Evolutionary conservation across 2,888 invertebrate genomes (phyloP).

Genomic region (Brachyptera putata): DNA sequence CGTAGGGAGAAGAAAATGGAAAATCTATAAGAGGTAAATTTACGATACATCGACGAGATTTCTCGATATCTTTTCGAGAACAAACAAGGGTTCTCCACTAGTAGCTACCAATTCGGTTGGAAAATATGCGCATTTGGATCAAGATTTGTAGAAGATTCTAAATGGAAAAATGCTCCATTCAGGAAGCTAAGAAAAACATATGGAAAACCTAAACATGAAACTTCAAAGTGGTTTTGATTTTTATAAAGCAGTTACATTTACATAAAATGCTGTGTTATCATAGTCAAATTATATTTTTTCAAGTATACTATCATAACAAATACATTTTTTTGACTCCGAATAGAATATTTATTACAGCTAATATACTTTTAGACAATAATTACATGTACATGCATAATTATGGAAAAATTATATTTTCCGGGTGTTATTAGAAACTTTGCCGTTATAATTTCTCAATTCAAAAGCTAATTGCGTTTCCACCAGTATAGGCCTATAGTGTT

Average conservation of each 20-base stretch:
- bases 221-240: slow-evolving; percentile 21
- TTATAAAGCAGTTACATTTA: background rate
- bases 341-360: too few relatives aligned
- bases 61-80: slow-evolving; percentile 10
- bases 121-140: slow-evolving; percentile 26
- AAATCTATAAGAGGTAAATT: slow-evolving; percentile 27
- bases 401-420: too few relatives aligned
- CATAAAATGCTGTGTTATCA: too few relatives aligned
- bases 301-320: too few relatives aligned
- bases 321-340: too few relatives aligned
- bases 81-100: slow-evolving; percentile 18
- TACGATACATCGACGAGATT: slow-evolving; percentile 22
- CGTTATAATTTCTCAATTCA: too few relatives aligned
- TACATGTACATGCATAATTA: too few relatives aligned
- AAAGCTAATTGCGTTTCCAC: too few relatives aligned
- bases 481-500: too few relatives aligned
- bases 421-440: too few relatives aligned
- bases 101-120: slow-evolving; percentile 1
- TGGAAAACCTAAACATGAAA: background rate
- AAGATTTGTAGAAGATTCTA: slow-evolving; percentile 20
- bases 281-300: too few relatives aligned
- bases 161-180: slow-evolving; percentile 19
- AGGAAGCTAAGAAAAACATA: slow-evolving; percentile 22
- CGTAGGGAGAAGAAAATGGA: slow-evolving; percentile 23
- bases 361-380: too few relatives aligned